Evolutionary conservation across 2,888 invertebrate species (phyloP), one percentile per base, ranked within the genome.

Genomic region (Thera obeliscata): DNA sequence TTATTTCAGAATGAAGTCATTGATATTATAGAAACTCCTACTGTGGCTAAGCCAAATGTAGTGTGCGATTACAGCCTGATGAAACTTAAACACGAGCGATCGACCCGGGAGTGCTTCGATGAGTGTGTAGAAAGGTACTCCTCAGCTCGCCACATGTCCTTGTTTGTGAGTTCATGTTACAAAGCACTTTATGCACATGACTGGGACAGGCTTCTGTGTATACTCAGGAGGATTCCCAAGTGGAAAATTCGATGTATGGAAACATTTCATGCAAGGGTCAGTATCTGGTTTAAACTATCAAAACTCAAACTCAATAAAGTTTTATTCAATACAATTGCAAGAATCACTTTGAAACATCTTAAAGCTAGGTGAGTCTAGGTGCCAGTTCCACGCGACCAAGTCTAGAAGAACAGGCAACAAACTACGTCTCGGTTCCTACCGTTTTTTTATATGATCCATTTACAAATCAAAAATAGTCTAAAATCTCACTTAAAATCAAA

Each of bases 161-260:
- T 69, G 41, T 66, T 62, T 11, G 54, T 69, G 12, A 66, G 69
- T 49, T 2, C 75, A 0, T 74, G 74, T 35, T 77, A 81, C 48
- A 80, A 78, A 12, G 91, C 93, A 0, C 83, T 93, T 9, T 89
- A 91, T 55, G 79, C 86, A 0, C 93, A 93, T 12, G 81, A 91
- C 63, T 93, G 93, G 93, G 84, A 90, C 61, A 88, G 86, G 64
- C 73, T 93, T 2, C 61, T 88, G 33, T 90, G 86, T 69, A 71
- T 93, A 7, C 71, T 93, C 50, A 87, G 82, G 65, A 88, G 86
- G 64, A 82, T 84, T 2, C 89, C 91, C 0, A 82, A 84, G 0
- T 88, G 86, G 84, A 82, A 87, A 64, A 85, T 88, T 71, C 63
- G 72, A 1, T 66, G 52, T 79, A 61, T 74, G 55, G 35, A 64